A percentile compares a stretch with the other conserved stretches of the same genome.
phyloP scores from a whole-genome alignment of 2,888 invertebrate species.

The Caenorhabditis sp. region DNA sequence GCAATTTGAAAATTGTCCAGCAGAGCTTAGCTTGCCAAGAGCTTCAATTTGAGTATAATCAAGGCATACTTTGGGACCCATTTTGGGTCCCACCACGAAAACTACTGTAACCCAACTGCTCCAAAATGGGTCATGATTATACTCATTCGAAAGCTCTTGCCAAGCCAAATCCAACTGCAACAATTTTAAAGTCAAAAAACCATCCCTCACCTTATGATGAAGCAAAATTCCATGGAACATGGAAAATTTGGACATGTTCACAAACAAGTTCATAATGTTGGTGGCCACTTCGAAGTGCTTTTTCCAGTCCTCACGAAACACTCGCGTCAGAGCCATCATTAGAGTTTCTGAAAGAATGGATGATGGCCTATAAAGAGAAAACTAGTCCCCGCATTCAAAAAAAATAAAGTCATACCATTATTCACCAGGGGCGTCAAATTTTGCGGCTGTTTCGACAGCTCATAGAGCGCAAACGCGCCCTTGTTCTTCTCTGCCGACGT shows the following conservation, averaged over 20 bases:
- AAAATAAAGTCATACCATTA: constrained; percentile 88
- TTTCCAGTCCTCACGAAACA: constrained; percentile 97
- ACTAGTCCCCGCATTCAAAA: no score
- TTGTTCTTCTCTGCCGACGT: constrained; percentile 91
- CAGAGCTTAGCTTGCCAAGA: background rate
- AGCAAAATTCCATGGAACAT: constrained; percentile 95
- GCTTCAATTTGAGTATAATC: background rate
- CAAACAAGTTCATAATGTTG: constrained; percentile 96
- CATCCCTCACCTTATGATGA: constrained; percentile 91
- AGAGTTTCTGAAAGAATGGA: constrained; percentile 87
- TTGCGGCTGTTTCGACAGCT: constrained; percentile 94
- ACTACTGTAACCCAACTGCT: background rate
- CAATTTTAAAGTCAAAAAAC: no score
- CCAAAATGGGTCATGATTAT: background rate
- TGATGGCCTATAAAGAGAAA: no score
- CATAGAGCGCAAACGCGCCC: constrained; percentile 93
- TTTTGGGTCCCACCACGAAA: no score
- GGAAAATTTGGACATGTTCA: constrained; percentile 96
- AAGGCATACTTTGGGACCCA: background rate
- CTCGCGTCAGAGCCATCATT: constrained; percentile 94
- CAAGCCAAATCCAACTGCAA: no score
- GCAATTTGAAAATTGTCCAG: no score
- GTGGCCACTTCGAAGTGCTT: constrained; percentile 96
- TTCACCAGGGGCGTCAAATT: constrained; percentile 94
- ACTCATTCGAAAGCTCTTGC: no score